phyloP scores from a whole-genome alignment of 2,113 vertebrate species.

The Dunckerocampus dactyliophorus region DNA sequence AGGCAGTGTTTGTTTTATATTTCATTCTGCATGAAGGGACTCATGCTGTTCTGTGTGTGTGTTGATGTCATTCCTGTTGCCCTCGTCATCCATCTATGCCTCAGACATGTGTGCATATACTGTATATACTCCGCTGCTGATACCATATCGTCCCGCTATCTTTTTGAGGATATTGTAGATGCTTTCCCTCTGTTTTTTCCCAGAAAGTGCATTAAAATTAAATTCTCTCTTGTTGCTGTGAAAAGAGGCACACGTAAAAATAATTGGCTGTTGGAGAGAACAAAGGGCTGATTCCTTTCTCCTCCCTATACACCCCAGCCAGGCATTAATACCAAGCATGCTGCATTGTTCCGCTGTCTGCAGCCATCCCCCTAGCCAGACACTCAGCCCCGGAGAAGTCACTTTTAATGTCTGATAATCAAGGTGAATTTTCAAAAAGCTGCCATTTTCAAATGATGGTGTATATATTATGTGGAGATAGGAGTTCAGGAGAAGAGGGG shows the following conservation, averaged over 20 bases:
- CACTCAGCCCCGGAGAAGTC: conserved; percentile 88
- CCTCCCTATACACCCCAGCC: conserved; percentile 71
- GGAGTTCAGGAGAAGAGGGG: conserved; percentile 65
- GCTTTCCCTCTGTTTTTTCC: conserved; percentile 34
- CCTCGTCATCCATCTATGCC: conserved; percentile 51
- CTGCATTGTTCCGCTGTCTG: conserved; percentile 91
- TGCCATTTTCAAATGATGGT: conserved; percentile 92
- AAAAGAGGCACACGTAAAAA: conserved; percentile 81
- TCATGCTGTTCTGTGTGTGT: conserved; percentile 44
- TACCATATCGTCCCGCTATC: conserved; percentile 45
- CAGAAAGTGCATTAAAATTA: conserved; percentile 79
- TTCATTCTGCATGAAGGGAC: conserved; percentile 50
- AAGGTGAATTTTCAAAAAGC: conserved; percentile 94
- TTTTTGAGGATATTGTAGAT: conserved; percentile 67
- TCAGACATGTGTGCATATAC: conserved; percentile 51
- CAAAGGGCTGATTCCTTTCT: conserved; percentile 81
- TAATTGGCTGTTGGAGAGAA: conserved; percentile 88
- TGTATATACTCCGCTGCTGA: conserved; percentile 56
- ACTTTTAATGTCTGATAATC: conserved; percentile 92
- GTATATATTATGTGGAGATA: conserved; percentile 81
- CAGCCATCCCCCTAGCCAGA: conserved; percentile 88
- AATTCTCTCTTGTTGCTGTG: conserved; percentile 81
- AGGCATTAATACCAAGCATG: conserved; percentile 77
- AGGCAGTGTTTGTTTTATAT: conserved; percentile 42
- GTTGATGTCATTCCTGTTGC: conserved; percentile 63